Evolutionary conservation across 2,888 invertebrate genomes (phyloP).

Genomic region (Linyphia triangularis): DNA sequence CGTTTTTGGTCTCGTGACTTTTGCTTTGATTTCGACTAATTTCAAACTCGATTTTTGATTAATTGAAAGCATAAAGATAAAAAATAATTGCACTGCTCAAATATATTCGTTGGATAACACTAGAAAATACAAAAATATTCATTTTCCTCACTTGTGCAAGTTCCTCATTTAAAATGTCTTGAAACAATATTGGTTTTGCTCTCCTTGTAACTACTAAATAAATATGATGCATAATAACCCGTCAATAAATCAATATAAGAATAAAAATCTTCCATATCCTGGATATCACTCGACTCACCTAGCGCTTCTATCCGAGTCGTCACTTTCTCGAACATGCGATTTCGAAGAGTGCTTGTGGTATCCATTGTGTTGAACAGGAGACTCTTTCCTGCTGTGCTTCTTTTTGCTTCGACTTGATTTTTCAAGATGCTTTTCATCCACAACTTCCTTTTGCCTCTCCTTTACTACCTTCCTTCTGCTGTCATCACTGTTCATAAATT

Average conservation of each 20-base stretch:
- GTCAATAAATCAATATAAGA: background rate
- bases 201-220: no score
- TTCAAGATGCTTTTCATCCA: slow-evolving; percentile 11
- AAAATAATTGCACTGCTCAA: no score
- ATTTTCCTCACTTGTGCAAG: no score
- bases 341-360: background rate
- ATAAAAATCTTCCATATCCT: background rate
- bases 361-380: slow-evolving; percentile 45
- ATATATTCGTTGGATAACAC: no score
- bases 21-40: no score
- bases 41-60: no score
- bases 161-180: no score
- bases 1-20: no score
- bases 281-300: slow-evolving; percentile 8
- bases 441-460: background rate
- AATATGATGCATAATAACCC: background rate
- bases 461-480: slow-evolving; percentile 1
- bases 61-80: no score
- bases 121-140: no score
- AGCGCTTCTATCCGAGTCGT: slow-evolving; percentile 33
- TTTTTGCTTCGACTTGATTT: slow-evolving; percentile 26
- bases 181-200: no score
- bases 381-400: slow-evolving; percentile 17
- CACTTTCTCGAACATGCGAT: slow-evolving; percentile 1
- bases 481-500: background rate